Conservation (phyloP, 2,113 vertebrate species). For the Dicaeum eximium region DNA sequence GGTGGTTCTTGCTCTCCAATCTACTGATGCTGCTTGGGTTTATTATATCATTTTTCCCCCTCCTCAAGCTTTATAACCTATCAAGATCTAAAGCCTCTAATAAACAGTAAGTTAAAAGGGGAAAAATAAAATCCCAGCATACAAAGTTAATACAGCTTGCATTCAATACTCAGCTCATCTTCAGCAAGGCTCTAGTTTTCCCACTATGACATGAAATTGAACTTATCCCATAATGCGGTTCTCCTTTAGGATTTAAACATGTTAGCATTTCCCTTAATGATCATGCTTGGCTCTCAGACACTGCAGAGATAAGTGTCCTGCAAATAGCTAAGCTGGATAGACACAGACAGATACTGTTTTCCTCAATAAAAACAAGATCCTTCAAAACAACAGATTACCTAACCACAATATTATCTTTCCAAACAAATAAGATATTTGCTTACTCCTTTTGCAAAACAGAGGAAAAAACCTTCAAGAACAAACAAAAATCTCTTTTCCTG, state of each 20-base stretch:
- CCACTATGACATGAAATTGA: conserved; percentile 13
- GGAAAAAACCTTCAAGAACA: not conserved
- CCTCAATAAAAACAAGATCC: not conserved
- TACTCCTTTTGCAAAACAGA: not conserved
- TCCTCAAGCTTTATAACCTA: conserved; percentile 35
- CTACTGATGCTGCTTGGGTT: conserved; percentile 48
- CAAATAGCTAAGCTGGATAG: not conserved
- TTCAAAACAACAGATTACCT: not conserved
- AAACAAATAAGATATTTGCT: conserved; percentile 8
- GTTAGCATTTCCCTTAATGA: conserved; percentile 14
- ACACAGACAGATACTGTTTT: not conserved
- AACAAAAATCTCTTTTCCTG: not conserved
- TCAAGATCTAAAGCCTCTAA: conserved; percentile 41
- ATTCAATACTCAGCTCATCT: not conserved
- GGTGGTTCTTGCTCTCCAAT: conserved; percentile 13
- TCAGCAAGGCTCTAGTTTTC: conserved; percentile 30
- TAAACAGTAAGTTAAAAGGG: conserved; percentile 7
- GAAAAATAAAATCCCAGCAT: not conserved
- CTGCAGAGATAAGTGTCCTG: conserved; percentile 39
- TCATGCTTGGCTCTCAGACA: not conserved
- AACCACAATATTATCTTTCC: not conserved
- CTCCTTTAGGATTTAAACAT: conserved; percentile 20
- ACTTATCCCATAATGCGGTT: not conserved
- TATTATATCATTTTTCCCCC: conserved; percentile 21
- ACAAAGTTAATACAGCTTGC: not conserved